Conservation (phyloP, 2,797 vertebrate genomes). For the Hylomyscus alleni region DNA sequence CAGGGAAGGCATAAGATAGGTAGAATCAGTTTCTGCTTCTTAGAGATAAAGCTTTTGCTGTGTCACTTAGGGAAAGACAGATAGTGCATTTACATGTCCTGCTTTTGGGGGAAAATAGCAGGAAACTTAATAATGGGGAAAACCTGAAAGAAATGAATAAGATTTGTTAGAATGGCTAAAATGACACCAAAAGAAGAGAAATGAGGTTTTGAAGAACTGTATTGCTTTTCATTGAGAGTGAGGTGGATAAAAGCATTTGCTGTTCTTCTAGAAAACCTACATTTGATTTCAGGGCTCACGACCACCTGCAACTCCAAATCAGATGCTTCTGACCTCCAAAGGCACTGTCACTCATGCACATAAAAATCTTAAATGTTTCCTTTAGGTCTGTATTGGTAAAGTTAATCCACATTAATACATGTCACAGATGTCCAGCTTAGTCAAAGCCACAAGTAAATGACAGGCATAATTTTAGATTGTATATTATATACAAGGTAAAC, state of each 20-base stretch:
- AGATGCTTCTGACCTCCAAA: neutral
- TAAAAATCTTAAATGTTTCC: neutral
- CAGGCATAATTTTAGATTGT: neutral
- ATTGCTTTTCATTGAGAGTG: neutral
- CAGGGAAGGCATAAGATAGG: neutral
- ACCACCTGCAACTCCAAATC: neutral
- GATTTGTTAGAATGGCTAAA: neutral
- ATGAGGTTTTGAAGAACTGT: neutral
- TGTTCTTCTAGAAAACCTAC: neutral
- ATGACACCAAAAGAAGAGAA: neutral
- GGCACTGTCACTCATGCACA: neutral
- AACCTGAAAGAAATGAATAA: neutral
- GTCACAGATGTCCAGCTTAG: neutral
- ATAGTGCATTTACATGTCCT: neutral
- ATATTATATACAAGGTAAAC: neutral
- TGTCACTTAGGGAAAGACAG: neutral
- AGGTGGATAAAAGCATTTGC: no score
- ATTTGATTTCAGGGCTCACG: neutral
- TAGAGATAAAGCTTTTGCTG: conserved; percentile 21
- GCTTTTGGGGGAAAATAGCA: neutral
- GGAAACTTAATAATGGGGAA: no score
- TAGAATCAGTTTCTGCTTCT: neutral
- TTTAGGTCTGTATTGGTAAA: neutral
- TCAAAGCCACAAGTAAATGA: neutral
- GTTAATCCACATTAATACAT: neutral